Evolutionary conservation across 2,113 vertebrate species (phyloP).

Genomic region (Galbula dea): DNA sequence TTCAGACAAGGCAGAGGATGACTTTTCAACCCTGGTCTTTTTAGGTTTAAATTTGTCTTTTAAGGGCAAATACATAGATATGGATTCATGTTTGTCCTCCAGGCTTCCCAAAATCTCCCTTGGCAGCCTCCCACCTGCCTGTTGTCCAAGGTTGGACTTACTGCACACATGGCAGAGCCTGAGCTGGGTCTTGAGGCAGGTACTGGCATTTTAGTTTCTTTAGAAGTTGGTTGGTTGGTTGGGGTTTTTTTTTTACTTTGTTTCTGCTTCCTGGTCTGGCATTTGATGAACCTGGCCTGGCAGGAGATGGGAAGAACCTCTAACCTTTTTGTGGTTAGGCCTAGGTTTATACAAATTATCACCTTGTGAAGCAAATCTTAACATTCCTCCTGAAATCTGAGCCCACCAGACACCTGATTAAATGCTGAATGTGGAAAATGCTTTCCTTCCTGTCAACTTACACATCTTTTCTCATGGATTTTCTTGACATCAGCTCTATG

Average conservation of each 20-base stretch:
- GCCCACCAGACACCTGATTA: background rate
- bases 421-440: background rate
- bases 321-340: background rate
- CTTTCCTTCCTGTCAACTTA: background rate
- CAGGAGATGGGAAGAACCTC: background rate
- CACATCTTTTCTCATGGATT: background rate
- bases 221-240: background rate
- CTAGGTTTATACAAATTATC: background rate
- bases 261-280: background rate
- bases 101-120: background rate
- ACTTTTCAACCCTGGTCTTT: background rate
- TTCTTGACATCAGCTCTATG: no score
- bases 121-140: background rate
- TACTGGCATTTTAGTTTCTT: background rate
- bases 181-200: background rate
- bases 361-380: background rate
- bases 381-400: background rate
- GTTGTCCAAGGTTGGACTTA: background rate
- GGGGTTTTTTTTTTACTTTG: background rate
- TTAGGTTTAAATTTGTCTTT: background rate
- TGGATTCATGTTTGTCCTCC: background rate
- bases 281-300: background rate
- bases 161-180: accelerated
- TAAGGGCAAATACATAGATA: background rate
- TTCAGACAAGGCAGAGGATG: background rate